Evolutionary conservation across 2,113 vertebrate genomes (phyloP).

Genomic region (Daphoenositta chrysoptera): DNA sequence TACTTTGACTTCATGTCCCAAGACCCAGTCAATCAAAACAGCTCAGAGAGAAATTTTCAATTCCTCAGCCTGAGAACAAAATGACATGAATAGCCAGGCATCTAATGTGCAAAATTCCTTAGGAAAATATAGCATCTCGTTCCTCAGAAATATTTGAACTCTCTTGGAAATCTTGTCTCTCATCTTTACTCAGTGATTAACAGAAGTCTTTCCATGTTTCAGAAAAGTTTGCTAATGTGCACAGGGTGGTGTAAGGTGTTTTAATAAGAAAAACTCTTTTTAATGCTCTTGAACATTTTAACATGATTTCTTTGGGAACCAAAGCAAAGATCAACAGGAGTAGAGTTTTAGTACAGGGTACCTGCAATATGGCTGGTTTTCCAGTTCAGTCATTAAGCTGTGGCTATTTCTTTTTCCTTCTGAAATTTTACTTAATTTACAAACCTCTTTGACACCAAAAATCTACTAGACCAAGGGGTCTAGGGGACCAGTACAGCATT

Average conservation of each 20-base stretch:
- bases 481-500: not conserved
- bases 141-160: not conserved
- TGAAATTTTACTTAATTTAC: not conserved
- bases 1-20: not conserved
- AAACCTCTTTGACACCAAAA: not conserved
- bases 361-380: not conserved
- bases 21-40: not conserved
- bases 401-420: not conserved
- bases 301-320: not conserved
- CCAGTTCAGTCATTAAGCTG: not conserved
- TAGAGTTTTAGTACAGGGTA: not conserved
- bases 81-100: not conserved
- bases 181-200: not conserved
- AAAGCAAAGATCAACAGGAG: not conserved
- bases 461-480: not conserved
- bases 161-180: not conserved
- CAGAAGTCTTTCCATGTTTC: not conserved
- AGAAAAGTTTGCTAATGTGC: not conserved
- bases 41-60: not conserved
- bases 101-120: not conserved
- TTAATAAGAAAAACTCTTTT: not conserved
- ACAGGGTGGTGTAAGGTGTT: not conserved
- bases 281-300: not conserved
- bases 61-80: not conserved
- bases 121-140: not conserved